Conservation (phyloP, 2,113 vertebrate species). For the Chaetodon trifascialis region DNA sequence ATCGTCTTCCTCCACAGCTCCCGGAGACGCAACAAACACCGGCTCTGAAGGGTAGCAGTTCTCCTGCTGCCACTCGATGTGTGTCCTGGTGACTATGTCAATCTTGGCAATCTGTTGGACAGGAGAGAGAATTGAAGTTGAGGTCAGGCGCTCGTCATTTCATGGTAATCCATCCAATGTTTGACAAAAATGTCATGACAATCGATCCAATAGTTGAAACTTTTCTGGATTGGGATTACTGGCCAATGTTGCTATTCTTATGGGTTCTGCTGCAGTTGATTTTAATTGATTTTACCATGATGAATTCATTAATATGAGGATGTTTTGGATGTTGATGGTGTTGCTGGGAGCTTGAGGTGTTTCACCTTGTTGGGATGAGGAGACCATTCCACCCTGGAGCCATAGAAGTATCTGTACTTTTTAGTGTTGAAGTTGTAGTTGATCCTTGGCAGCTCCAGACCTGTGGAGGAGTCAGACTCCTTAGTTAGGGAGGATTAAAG, state of each 20-base stretch:
- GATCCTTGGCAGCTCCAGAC: slow-evolving; percentile 92
- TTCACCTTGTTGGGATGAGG: slow-evolving; percentile 90
- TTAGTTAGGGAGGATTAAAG: not conserved
- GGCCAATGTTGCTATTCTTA: too few relatives aligned
- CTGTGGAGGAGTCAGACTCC: slow-evolving; percentile 69
- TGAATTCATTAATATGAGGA: too few relatives aligned
- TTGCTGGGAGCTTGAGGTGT: too few relatives aligned
- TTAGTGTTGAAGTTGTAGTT: slow-evolving; percentile 91
- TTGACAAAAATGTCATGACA: too few relatives aligned
- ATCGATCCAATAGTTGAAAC: too few relatives aligned
- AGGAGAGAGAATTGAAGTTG: not conserved
- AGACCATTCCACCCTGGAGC: slow-evolving; percentile 86
- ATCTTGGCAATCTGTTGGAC: slow-evolving; percentile 88
- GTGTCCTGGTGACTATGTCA: slow-evolving; percentile 84
- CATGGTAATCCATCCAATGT: too few relatives aligned
- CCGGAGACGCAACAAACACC: slow-evolving; percentile 88
- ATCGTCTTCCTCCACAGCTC: slow-evolving; percentile 90
- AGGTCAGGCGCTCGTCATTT: not conserved
- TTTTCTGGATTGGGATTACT: too few relatives aligned
- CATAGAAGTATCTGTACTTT: slow-evolving; percentile 90
- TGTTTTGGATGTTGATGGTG: too few relatives aligned
- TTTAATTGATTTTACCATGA: too few relatives aligned
- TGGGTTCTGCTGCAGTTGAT: too few relatives aligned
- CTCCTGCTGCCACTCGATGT: slow-evolving; percentile 85
- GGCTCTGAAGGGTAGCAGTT: slow-evolving; percentile 92